These are phyloP conservation scores for Rhyacophila evoluta DNA, from an alignment of 2,888 invertebrate species.

Conservation along the genomic window DNA sequence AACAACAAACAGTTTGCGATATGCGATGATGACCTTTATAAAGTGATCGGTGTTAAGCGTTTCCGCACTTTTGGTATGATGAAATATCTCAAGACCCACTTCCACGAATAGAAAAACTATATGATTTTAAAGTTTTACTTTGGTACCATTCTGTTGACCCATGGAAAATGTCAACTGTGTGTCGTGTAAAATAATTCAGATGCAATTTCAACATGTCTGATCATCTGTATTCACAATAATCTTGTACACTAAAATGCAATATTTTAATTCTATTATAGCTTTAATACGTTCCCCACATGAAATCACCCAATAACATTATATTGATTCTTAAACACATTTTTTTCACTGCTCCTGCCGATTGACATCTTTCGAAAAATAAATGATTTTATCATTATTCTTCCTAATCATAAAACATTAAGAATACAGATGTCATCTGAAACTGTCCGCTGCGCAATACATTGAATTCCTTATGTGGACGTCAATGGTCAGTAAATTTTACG, in stretches of 20 bases:
- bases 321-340: too few relatives aligned
- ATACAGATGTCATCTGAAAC: too few relatives aligned
- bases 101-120: slow-evolving; percentile 69
- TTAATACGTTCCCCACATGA: too few relatives aligned
- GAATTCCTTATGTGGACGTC: too few relatives aligned
- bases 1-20: slow-evolving; percentile 96
- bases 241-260: background rate
- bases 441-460: too few relatives aligned
- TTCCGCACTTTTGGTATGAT: slow-evolving; percentile 98
- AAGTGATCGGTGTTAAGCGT: slow-evolving; percentile 91
- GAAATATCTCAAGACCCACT: slow-evolving; percentile 94
- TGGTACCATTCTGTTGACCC: background rate
- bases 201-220: background rate
- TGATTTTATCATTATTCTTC: too few relatives aligned
- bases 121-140: background rate
- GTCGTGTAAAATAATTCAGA: background rate
- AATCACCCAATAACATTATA: too few relatives aligned
- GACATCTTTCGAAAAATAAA: too few relatives aligned
- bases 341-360: too few relatives aligned
- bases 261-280: too few relatives aligned
- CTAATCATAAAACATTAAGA: too few relatives aligned
- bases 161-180: background rate
- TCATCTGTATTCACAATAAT: background rate
- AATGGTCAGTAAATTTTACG: too few relatives aligned
- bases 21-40: slow-evolving; percentile 90